Base-by-base conservation (phyloP, 2,113 vertebrate species). In the Chloropsis cyanopogon region DNA sequence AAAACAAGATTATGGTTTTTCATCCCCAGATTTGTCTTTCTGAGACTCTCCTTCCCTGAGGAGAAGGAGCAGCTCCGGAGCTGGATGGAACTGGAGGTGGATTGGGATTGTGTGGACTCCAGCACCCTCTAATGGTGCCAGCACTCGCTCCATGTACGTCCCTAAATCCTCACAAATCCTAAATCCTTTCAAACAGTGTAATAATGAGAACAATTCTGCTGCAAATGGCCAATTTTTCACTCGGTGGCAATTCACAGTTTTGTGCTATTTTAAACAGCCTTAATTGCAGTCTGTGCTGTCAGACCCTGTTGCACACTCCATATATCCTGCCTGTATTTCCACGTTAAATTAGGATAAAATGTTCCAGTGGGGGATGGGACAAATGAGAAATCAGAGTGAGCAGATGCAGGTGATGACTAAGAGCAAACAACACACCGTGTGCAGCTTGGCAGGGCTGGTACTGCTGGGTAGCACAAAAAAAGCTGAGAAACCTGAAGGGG, bases 111-210 rank as follows among this genome's bases (percentile, higher is more conserved):
- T 19, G 76, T 7, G 96, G 96, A 80, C 91, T 96, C 78, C 85
- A 80, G 93, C 89, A 50, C 95, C 95, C 96, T 89, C 96, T 97
- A 54, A 91, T 26, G 96, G 95, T 68, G 20, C 42, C 8, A 18
- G 31, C 41, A 1, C 60, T 44, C 8, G 14, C 88, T 81, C 64
- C 4, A 70, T 39, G 0, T 1, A 0, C 7, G 2, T 14, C 35
- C 53, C 54, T 25, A 1, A 10, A 7, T 7, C 7, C 37, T 24
- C 6, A 15, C 57, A 75, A 65, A 85, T 56, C 59, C 70, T 29
- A 75, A 65, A 85, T 56, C 59, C 70, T 29, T 21, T 1, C 11
- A 24, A 31, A 41, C n/a, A 20, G 13, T n/a, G 57, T 10, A 9
- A 33, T 19, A 44, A n/a, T 1, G 26, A 78, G 56, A 44, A 35